Conservation (phyloP, 2,113 vertebrate species). For the Cinclus cinclus region DNA sequence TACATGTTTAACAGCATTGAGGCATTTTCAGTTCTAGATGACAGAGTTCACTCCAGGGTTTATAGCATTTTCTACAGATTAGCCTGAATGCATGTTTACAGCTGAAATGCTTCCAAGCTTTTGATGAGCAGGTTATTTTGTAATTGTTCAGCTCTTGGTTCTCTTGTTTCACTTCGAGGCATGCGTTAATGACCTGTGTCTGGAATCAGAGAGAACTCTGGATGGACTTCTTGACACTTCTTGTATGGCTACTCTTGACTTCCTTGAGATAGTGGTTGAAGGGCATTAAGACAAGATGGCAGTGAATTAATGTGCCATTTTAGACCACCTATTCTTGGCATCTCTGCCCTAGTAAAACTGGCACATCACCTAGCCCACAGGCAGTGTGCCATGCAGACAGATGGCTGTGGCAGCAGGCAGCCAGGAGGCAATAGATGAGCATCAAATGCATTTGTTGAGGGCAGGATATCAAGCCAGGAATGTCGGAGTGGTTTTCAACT, state of each 20-base stretch:
- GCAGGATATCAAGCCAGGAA: constrained; percentile 13
- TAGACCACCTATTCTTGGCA: constrained; percentile 17
- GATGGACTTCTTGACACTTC: neutral
- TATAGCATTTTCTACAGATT: neutral
- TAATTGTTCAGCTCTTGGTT: neutral
- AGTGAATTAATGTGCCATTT: neutral
- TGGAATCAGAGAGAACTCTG: neutral
- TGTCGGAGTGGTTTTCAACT: neutral
- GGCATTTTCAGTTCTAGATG: neutral
- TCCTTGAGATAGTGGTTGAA: neutral
- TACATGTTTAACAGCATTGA: neutral
- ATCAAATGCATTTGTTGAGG: constrained; percentile 45
- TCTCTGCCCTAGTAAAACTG: neutral
- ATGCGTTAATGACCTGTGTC: neutral
- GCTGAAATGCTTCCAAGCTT: neutral
- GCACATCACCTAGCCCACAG: neutral
- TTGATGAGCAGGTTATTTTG: neutral
- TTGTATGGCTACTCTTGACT: neutral
- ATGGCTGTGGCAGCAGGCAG: constrained; percentile 49
- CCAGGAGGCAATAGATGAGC: constrained; percentile 29
- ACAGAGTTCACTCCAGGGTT: constrained; percentile 22
- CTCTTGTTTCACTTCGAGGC: neutral
- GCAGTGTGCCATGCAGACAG: constrained; percentile 35
- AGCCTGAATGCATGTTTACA: neutral
- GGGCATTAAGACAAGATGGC: neutral